These are phyloP conservation scores for Trinectes maculatus DNA, from an alignment of 2,113 vertebrate species.

Conservation along the genomic window DNA sequence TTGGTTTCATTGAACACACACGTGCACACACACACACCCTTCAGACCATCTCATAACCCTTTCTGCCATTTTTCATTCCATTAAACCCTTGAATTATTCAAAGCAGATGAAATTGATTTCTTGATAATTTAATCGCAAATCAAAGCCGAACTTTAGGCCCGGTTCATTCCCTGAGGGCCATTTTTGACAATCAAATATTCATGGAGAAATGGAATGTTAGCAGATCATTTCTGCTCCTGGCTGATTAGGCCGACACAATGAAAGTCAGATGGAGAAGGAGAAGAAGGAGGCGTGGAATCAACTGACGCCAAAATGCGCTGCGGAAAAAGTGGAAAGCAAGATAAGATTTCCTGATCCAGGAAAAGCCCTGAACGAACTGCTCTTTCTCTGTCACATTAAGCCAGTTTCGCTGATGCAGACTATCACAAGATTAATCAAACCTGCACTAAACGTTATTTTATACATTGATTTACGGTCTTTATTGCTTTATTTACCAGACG, in stretches of 20 bases:
- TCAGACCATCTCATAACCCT: conserved; percentile 68
- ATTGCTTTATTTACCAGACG: conserved; percentile 1
- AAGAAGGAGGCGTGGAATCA: conserved; percentile 65
- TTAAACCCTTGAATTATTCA: conserved; percentile 84
- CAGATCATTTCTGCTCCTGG: conserved; percentile 77
- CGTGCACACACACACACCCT: conserved; percentile 21
- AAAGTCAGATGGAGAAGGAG: conserved; percentile 65
- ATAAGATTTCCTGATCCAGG: conserved; percentile 63
- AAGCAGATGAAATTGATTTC: conserved; percentile 82
- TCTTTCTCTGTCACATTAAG: conserved; percentile 15
- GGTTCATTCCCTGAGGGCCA: conserved; percentile 73
- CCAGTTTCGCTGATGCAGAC: conserved; percentile 25
- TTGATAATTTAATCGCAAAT: conserved; percentile 83
- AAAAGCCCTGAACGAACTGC: conserved; percentile 1
- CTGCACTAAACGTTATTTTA: conserved; percentile 1
- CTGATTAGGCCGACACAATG: conserved; percentile 74
- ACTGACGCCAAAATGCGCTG: conserved; percentile 56
- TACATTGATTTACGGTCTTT: neutral
- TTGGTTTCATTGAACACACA: no score
- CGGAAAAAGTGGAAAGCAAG: conserved; percentile 60
- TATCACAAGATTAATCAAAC: conserved; percentile 9
- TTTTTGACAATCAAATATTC: conserved; percentile 82
- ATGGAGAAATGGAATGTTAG: conserved; percentile 80
- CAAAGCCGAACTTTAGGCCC: conserved; percentile 74
- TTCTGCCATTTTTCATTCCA: conserved; percentile 75